These are phyloP conservation scores for Mycogona germanica DNA, from an alignment of 2,888 invertebrate genomes.

Conservation along the genomic window DNA sequence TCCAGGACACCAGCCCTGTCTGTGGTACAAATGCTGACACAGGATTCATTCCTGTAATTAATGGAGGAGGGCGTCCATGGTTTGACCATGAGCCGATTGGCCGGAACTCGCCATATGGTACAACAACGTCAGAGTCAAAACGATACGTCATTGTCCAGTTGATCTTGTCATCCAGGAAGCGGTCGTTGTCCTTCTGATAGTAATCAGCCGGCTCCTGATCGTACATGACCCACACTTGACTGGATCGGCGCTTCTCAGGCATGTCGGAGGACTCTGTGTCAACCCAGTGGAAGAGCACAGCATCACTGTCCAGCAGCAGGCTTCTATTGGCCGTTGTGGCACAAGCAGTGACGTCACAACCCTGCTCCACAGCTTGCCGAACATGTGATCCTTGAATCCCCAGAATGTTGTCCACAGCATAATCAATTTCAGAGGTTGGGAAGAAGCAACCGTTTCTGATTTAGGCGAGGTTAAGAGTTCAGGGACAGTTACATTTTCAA, in stretches of 20 bases:
- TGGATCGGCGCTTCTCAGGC: constrained; percentile 5
- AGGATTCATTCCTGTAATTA: too few species aligned
- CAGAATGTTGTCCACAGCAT: too few species aligned
- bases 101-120: constrained; percentile 18
- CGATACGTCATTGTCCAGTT: constrained; percentile 30
- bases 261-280: constrained; percentile 18
- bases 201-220: constrained; percentile 21
- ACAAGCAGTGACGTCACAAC: constrained; percentile 10
- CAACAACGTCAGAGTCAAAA: constrained; percentile 27
- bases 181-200: constrained; percentile 19
- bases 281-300: constrained; percentile 22
- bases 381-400: too few species aligned
- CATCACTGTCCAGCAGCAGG: constrained; percentile 14
- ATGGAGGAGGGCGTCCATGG: background rate
- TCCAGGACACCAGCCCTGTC: constrained; percentile 24
- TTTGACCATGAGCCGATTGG: too few species aligned
- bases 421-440: too few species aligned
- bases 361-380: too few species aligned
- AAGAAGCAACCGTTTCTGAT: too few species aligned
- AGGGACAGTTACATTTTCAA: too few species aligned
- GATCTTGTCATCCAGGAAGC: constrained; percentile 23
- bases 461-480: too few species aligned
- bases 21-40: constrained; percentile 15
- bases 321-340: constrained; percentile 18
- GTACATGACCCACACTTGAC: constrained; percentile 22